Evolutionary conservation across 2,888 invertebrate species (phyloP).

Genomic region (Galerucella pusilla): DNA sequence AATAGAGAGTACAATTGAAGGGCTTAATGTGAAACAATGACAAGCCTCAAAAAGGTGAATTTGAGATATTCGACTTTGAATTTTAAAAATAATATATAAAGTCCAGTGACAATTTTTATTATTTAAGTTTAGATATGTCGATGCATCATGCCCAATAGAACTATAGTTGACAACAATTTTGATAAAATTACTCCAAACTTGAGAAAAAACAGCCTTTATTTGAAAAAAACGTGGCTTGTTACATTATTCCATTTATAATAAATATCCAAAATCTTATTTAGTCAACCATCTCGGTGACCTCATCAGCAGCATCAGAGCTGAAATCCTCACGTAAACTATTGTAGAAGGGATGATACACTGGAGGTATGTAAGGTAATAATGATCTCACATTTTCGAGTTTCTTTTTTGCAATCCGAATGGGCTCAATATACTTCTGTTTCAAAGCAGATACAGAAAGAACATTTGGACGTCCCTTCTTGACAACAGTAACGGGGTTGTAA

Average conservation of each 20-base stretch:
- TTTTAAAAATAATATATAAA: too few species aligned
- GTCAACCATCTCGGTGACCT: neutral
- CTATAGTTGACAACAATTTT: neutral
- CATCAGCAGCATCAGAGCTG: slow-evolving; percentile 18
- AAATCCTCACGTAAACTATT: slow-evolving; percentile 20
- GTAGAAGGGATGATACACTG: slow-evolving; percentile 23
- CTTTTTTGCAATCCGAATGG: too few species aligned
- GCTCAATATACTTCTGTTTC: too few species aligned
- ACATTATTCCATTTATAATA: neutral
- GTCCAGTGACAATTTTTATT: too few species aligned
- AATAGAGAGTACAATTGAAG: too few species aligned
- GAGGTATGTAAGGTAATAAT: slow-evolving; percentile 22
- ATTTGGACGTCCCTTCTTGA: too few species aligned
- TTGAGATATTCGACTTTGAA: too few species aligned
- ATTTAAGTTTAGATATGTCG: neutral
- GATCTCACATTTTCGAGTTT: slow-evolving; percentile 25
- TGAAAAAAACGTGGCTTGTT: neutral
- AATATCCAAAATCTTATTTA: neutral
- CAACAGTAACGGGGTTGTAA: too few species aligned
- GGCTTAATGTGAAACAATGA: too few species aligned
- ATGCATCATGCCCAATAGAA: neutral
- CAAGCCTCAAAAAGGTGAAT: too few species aligned
- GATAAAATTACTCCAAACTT: neutral
- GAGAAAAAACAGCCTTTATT: neutral
- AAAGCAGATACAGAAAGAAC: too few species aligned